phyloP scores from a whole-genome alignment of 1,140 invertebrate species.

The Pararge aegeria region DNA sequence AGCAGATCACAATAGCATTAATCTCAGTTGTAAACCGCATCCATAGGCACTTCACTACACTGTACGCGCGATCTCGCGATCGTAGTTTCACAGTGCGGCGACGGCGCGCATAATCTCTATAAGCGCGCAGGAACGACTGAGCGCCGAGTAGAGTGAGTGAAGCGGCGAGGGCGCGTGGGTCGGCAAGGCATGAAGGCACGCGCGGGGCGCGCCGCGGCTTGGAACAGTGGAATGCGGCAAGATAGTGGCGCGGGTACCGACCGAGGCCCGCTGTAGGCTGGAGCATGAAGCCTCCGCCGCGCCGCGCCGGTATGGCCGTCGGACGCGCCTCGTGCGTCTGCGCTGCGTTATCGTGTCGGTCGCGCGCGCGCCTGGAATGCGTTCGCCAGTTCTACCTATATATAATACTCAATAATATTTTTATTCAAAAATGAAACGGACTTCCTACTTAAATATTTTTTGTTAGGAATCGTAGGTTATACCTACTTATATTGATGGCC shows the following conservation, averaged over 20 bases:
- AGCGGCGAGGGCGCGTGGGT: slow-evolving; percentile 62
- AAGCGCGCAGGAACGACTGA: slow-evolving; percentile 66
- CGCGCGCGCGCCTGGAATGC: background rate
- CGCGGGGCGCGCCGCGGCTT: slow-evolving; percentile 69
- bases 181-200: slow-evolving; percentile 74
- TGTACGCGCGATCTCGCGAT: slow-evolving; percentile 50
- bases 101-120: slow-evolving; percentile 49
- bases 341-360: background rate
- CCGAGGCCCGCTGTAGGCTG: slow-evolving; percentile 52
- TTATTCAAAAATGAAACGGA: too few relatives aligned
- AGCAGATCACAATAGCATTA: slow-evolving; percentile 52
- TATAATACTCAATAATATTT: too few relatives aligned
- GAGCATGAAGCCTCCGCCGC: slow-evolving; percentile 35
- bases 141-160: slow-evolving; percentile 37
- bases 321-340: slow-evolving; percentile 38
- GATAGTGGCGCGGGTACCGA: slow-evolving; percentile 66
- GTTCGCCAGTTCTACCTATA: background rate
- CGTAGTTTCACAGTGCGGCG: slow-evolving; percentile 35
- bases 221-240: slow-evolving; percentile 70
- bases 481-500: too few relatives aligned
- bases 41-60: slow-evolving; percentile 73
- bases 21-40: slow-evolving; percentile 63
- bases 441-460: too few relatives aligned
- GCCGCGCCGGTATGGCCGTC: slow-evolving; percentile 15
- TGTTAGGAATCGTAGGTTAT: too few relatives aligned